phyloP scores from a whole-genome alignment of 2,113 vertebrate genomes.

The Embiotoca jacksoni region DNA sequence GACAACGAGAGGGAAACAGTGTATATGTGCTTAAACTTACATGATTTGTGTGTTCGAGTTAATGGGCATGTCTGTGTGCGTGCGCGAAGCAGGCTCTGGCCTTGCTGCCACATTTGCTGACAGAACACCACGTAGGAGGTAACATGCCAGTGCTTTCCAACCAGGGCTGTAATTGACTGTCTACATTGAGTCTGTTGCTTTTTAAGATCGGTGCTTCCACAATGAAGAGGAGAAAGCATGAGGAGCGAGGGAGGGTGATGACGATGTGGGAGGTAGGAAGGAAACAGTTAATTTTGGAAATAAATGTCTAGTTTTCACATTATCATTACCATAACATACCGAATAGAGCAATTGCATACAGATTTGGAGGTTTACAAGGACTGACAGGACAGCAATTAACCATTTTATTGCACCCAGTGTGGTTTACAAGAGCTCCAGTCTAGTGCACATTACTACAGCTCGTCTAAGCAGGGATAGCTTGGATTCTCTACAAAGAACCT shows the following conservation, averaged over 20 bases:
- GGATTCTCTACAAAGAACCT: constrained; percentile 25
- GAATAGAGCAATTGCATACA: constrained; percentile 21
- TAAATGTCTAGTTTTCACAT: constrained; percentile 1
- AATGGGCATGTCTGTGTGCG: background rate
- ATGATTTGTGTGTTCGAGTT: constrained; percentile 19
- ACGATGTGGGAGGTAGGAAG: background rate
- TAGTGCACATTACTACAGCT: constrained; percentile 46
- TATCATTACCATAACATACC: background rate
- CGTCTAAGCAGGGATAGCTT: constrained; percentile 31
- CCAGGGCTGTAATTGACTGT: constrained; percentile 45
- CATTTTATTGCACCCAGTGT: constrained; percentile 38
- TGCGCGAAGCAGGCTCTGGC: background rate
- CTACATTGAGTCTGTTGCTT: constrained; percentile 22
- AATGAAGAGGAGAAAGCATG: background rate
- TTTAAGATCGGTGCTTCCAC: constrained; percentile 20
- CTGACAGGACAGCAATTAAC: constrained; percentile 39
- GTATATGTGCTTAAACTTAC: background rate
- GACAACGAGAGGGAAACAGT: background rate
- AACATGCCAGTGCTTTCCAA: constrained; percentile 33
- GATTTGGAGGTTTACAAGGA: constrained; percentile 45
- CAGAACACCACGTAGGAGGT: constrained; percentile 29
- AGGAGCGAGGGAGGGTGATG: background rate
- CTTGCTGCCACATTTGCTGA: constrained; percentile 34
- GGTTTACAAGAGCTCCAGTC: constrained; percentile 57
- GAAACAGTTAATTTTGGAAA: background rate